Evolutionary conservation across 1,140 invertebrate species (phyloP), one percentile per base, ranked within the genome.

Genomic region (Listronotus bonariensis): DNA sequence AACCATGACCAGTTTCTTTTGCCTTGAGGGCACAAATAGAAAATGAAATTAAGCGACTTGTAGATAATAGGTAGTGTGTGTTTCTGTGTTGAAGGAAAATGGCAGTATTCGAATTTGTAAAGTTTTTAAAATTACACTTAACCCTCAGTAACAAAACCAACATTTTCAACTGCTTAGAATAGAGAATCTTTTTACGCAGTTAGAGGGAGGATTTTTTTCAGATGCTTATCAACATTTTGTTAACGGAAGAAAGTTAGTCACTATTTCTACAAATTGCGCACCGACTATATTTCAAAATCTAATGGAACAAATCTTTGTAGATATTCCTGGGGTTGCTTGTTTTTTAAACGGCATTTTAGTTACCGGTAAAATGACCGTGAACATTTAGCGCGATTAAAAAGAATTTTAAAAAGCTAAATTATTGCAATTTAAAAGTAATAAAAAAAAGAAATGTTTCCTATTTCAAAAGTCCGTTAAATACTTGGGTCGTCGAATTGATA

Each of bases 51-150:
- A 56, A 43, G 41, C 11, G 14, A 20, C 14, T 40, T 17, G 14
- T 41, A 18, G 17, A 56, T 34, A 34, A 34, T 6, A 34, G 9
- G 9, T n/a, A n/a, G 5, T 34, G 40, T 9, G 14, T 32, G 32
- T 82, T 0, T 70, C 75, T 5, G 74, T 80, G 1, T 63, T 76
- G n/a, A n/a, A n/a, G n/a, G n/a, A n/a, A n/a, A 67, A 78, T 62
- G 74, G 74, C 9, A 64, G 60, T 2, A 58, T 80, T 42, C 65
- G 79, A n/a, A 56, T 82, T 10, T 82, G 73, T 68, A 77, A 68
- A 7, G 78, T 80, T 69, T 81, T 71, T 49, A 71, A 66, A 46
- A 46, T 71, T 18, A 72, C 68, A 15, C 15, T 72, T 36, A 71
- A 72, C 68, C 64, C 61, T n/a, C 10, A 57, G 15, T 56, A 72